These are phyloP conservation scores for Candidula unifasciata DNA, from an alignment of 2,888 invertebrate species.

Conservation along the genomic window DNA sequence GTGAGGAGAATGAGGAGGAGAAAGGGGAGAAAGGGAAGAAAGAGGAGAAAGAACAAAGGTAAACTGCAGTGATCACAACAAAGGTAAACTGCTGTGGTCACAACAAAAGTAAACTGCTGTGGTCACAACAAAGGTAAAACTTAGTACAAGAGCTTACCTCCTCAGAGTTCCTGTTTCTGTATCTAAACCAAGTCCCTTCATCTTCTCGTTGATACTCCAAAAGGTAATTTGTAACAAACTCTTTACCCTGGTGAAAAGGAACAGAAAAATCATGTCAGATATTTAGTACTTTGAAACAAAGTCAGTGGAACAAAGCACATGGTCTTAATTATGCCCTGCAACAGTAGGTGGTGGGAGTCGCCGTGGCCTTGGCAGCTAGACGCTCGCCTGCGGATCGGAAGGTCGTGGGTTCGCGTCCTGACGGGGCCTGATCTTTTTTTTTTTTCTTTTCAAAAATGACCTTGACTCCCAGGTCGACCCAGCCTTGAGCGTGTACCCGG, in stretches of 20 bases:
- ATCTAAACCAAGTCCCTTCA: conserved; percentile 81
- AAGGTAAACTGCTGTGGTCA: not conserved
- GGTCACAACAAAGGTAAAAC: not conserved
- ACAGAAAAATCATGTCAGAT: not conserved
- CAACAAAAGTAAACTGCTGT: not conserved
- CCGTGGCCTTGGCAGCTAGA: too few species aligned
- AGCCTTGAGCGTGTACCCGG: too few species aligned
- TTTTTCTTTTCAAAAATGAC: too few species aligned
- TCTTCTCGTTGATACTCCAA: conserved; percentile 81
- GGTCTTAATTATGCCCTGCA: too few species aligned
- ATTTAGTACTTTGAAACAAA: not conserved
- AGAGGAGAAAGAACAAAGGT: too few species aligned
- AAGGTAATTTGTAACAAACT: conserved; percentile 89
- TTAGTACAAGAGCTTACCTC: conserved; percentile 6
- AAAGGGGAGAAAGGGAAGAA: not conserved
- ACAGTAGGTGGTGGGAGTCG: too few species aligned
- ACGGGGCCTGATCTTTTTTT: too few species aligned
- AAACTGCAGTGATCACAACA: not conserved
- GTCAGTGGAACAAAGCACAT: not conserved
- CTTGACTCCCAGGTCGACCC: too few species aligned
- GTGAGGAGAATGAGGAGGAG: not conserved
- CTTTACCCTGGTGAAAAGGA: conserved; percentile 83
- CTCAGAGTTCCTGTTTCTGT: conserved; percentile 85
- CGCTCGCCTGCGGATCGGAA: too few species aligned
- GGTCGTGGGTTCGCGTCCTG: too few species aligned